Base-by-base conservation (phyloP, 2,888 invertebrate genomes). In the Leptopilina drosophilae region DNA sequence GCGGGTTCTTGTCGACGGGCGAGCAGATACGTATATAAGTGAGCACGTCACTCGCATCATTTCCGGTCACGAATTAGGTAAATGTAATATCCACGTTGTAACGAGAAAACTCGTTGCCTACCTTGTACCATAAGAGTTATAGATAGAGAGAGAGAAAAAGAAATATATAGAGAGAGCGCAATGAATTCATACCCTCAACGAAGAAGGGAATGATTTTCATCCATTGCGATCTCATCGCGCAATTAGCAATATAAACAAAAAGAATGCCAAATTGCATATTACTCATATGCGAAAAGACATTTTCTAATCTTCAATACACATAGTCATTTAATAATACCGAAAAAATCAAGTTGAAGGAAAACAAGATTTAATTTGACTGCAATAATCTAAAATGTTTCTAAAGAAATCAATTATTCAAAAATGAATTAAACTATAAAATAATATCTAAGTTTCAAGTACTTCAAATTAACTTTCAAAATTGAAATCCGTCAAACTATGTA, bases 51-150 rank as follows among this genome's bases (percentile, higher is more conserved):
- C 80, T 77, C 77, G 81, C 82, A 81, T 82, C 83, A 83, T 86
- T 85, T 85, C 86, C 85, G 84, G 84, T 77, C 82, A 80, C 80
- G 82, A 83, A 85, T 85, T 84, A 83, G 79, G 80, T 77, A 78
- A 77, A 79, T 82, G 82, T 82, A 80, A 81, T 75, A 80, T 78
- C 78, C 77, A 79, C 67, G 79, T 15, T 78, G 80, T 65, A 81
- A 80, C 81, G 75, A 77, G 81, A 82, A 83, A 82, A 73, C 62
- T 53, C n/a, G 56, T 33, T 73, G 53, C 69, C 69, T 73, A 53
- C 53, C 69, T 56, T n/a, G 26, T 73, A 73, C 33, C 42, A 33
- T 33, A 42, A 42, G 42, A 42, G 42, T 7, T 7, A 42, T 8
- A 42, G 42, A 42, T 33, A 33, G 3, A 42, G 42, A 42, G 42